A percentile compares a stretch with the other conserved stretches of the same genome.
Conservation (phyloP, 1,140 invertebrate genomes). For the Brachionus plicatilis region DNA sequence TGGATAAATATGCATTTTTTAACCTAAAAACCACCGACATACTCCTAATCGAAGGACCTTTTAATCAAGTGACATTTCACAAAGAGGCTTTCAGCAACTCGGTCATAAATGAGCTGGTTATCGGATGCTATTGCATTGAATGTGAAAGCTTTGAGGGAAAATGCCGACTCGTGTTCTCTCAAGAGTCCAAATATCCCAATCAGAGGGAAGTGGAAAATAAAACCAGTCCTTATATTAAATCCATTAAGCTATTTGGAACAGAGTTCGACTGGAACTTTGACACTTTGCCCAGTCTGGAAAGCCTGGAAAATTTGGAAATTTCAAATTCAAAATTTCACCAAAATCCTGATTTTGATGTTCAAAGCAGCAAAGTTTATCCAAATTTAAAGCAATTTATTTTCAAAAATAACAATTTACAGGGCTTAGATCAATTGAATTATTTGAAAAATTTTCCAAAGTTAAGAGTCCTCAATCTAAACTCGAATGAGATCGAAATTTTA, state of each 20-base stretch:
- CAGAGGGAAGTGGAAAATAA: background rate
- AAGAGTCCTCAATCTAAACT: background rate
- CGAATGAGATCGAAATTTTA: background rate
- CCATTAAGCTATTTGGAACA: slow-evolving; percentile 5
- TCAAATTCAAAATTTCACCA: background rate
- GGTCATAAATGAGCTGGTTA: slow-evolving; percentile 9
- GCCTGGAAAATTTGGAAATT: slow-evolving; percentile 31
- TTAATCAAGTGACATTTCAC: slow-evolving; percentile 25
- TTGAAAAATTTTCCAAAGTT: slow-evolving; percentile 13
- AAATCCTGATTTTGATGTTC: background rate
- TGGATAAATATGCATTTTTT: slow-evolving; percentile 23
- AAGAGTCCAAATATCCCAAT: background rate
- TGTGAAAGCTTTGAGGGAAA: slow-evolving; percentile 17
- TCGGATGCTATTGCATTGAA: slow-evolving; percentile 35
- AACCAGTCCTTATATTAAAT: background rate
- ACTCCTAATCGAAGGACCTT: slow-evolving; percentile 21
- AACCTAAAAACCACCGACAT: background rate
- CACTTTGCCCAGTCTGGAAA: background rate
- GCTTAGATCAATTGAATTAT: background rate
- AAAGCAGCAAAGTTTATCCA: background rate
- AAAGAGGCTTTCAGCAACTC: background rate
- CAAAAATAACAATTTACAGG: slow-evolving; percentile 35
- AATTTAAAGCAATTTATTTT: slow-evolving; percentile 26
- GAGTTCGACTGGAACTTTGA: slow-evolving; percentile 32
- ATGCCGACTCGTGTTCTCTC: background rate